Conservation (phyloP, 2,797 vertebrate species). For the Sebastes baramenuke region DNA sequence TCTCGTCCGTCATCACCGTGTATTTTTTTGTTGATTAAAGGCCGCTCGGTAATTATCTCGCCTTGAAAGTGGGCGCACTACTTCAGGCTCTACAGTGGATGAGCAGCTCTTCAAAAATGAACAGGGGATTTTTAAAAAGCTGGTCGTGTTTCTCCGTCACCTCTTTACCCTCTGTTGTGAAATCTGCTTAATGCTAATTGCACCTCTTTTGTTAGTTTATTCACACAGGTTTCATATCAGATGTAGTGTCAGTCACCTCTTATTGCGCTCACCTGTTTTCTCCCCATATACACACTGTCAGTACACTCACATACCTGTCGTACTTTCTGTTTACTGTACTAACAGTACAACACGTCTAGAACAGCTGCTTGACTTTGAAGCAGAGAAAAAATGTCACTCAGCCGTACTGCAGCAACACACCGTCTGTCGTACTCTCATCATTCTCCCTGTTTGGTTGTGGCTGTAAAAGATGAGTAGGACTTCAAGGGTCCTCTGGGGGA, state of each 20-base stretch:
- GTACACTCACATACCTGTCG: not conserved
- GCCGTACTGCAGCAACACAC: not conserved
- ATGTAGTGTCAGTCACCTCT: not conserved
- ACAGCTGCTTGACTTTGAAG: constrained; percentile 6
- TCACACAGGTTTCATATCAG: not conserved
- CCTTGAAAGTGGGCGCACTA: constrained; percentile 3
- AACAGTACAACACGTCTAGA: not conserved
- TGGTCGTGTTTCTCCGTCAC: not conserved
- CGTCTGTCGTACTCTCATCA: not conserved
- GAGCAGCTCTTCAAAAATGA: constrained; percentile 43
- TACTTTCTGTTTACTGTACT: not conserved
- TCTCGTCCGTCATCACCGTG: not conserved
- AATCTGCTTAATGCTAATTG: not conserved
- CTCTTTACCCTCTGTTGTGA: not conserved
- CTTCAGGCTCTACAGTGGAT: constrained; percentile 12
- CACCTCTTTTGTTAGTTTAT: not conserved
- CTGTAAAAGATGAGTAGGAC: constrained; percentile 8
- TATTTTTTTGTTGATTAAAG: constrained; percentile 4
- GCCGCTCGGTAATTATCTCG: constrained; percentile 1
- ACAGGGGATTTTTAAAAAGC: constrained; percentile 4
- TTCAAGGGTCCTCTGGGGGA: not conserved
- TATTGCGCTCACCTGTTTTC: not conserved
- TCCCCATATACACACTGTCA: not conserved
- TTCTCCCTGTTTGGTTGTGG: not conserved
- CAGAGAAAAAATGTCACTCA: constrained; percentile 3